Evolutionary conservation across 2,888 invertebrate species (phyloP).

Genomic region (Coenonympha glycerion): DNA sequence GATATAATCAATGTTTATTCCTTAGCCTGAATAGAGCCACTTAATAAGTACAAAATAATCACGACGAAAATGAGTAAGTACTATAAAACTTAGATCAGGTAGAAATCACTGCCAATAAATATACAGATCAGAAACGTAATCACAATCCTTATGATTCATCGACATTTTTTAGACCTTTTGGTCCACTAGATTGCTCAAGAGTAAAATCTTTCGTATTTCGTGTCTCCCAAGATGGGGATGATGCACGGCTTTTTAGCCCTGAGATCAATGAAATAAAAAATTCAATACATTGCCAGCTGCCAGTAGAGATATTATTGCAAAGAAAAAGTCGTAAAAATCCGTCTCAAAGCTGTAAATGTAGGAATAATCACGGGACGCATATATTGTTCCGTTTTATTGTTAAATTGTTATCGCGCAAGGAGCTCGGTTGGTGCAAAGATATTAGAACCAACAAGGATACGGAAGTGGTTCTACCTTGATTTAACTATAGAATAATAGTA

Average conservation of each 20-base stretch:
- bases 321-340: conserved; percentile 23
- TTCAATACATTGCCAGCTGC: conserved; percentile 12
- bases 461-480: neutral
- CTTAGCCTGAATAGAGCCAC: too few relatives aligned
- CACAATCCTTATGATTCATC: too few relatives aligned
- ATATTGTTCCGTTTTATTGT: conserved; percentile 19
- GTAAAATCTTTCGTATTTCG: neutral
- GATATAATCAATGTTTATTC: too few relatives aligned
- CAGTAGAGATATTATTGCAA: conserved; percentile 18
- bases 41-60: too few relatives aligned
- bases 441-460: conserved; percentile 7
- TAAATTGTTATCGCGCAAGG: conserved; percentile 11
- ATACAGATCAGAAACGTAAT: too few relatives aligned
- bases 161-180: neutral
- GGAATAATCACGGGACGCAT: conserved; percentile 19
- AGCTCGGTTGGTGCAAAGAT: neutral
- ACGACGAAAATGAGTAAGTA: too few relatives aligned
- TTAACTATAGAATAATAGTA: too few relatives aligned
- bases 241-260: neutral
- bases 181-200: neutral
- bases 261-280: conserved; percentile 14
- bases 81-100: too few relatives aligned
- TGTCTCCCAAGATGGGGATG: neutral
- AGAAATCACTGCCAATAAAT: too few relatives aligned
- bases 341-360: conserved; percentile 17